Conservation (phyloP, 2,797 vertebrate species). For the Xiphophorus birchmanni region DNA sequence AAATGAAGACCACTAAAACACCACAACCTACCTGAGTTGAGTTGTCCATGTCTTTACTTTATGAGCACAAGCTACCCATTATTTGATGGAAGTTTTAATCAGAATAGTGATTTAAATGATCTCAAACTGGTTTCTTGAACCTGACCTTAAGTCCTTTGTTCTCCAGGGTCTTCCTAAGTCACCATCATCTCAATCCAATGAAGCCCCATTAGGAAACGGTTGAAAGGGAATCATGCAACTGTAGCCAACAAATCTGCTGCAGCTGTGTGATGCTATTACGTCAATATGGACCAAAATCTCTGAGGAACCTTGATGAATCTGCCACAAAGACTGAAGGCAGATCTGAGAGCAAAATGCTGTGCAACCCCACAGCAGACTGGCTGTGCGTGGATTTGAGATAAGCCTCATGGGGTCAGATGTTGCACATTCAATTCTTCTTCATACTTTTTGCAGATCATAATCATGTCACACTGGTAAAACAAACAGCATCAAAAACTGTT, state of each 20-base stretch:
- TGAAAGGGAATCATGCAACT: neutral
- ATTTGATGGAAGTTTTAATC: neutral
- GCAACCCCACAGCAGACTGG: neutral
- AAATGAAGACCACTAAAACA: too few species aligned
- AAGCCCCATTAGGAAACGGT: neutral
- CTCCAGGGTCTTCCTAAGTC: neutral
- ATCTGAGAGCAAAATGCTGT: neutral
- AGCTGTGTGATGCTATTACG: too few species aligned
- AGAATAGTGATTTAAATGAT: neutral
- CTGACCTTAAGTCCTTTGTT: neutral
- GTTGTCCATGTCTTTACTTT: neutral
- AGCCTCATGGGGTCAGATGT: neutral
- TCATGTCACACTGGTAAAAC: neutral
- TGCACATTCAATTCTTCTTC: neutral
- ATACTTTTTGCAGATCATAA: neutral
- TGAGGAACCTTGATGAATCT: neutral
- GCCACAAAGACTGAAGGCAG: too few species aligned
- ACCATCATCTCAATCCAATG: neutral
- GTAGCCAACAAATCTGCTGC: neutral
- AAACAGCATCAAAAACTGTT: neutral
- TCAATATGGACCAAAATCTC: neutral
- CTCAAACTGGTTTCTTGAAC: neutral
- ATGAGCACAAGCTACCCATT: neutral
- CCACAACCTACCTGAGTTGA: neutral
- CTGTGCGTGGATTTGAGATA: neutral